phyloP scores from a whole-genome alignment of 2,113 vertebrate species.

The Vicugna pacos region DNA sequence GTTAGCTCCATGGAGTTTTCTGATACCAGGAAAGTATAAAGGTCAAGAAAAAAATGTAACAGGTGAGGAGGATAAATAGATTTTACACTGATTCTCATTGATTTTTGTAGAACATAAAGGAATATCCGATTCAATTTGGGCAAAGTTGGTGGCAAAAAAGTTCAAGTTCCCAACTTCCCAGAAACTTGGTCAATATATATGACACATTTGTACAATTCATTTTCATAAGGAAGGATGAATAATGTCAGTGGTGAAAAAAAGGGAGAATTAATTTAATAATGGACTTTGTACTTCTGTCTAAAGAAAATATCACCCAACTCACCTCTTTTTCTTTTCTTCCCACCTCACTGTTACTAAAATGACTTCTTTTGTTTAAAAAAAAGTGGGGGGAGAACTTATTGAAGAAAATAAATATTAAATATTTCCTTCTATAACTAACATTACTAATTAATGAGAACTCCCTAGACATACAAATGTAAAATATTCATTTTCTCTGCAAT shows the following conservation, averaged over 20 bases:
- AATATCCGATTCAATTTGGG: background rate
- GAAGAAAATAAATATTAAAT: background rate
- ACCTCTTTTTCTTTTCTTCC: background rate
- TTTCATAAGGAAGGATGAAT: background rate
- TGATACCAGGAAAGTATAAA: background rate
- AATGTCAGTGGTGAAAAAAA: background rate
- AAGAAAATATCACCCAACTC: background rate
- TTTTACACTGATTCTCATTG: background rate
- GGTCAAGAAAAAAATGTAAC: background rate
- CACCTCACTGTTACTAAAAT: background rate
- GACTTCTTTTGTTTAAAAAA: background rate
- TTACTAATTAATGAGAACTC: background rate
- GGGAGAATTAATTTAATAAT: background rate
- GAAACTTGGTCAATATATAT: background rate
- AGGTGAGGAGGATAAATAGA: background rate
- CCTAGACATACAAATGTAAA: background rate
- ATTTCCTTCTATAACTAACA: background rate
- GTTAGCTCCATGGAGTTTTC: background rate
- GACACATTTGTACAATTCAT: background rate
- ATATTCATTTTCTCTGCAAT: background rate
- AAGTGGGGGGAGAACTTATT: background rate
- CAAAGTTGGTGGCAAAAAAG: background rate
- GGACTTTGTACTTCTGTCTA: background rate
- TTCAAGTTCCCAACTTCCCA: background rate
- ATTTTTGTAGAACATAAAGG: background rate